phyloP scores from a whole-genome alignment of 2,113 vertebrate species.

The Progne subis region DNA sequence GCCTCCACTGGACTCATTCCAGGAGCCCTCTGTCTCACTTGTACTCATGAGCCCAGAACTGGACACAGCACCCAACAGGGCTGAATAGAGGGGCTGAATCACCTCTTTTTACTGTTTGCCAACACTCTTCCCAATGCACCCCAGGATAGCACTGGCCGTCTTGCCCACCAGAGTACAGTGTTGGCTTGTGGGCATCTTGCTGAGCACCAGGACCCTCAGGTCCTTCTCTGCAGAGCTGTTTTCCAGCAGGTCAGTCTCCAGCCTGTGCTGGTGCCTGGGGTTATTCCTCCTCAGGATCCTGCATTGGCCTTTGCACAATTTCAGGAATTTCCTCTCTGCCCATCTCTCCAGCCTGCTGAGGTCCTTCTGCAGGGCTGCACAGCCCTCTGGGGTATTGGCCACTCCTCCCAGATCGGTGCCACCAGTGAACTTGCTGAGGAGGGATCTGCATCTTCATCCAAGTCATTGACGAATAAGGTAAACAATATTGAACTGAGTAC shows the following conservation, averaged over 20 bases:
- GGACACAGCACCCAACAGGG: background rate
- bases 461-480: background rate
- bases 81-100: background rate
- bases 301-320: accelerated
- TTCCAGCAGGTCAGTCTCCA: accelerated
- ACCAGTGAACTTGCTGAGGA: background rate
- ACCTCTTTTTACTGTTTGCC: accelerated
- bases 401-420: too few species aligned
- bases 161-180: background rate
- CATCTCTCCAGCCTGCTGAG: accelerated
- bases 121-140: background rate
- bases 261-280: accelerated
- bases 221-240: too few species aligned
- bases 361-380: background rate
- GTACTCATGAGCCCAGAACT: background rate
- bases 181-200: background rate
- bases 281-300: background rate
- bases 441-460: background rate
- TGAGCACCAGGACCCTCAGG: background rate
- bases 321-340: background rate
- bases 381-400: accelerated
- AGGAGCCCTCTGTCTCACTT: background rate
- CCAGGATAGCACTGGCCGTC: background rate
- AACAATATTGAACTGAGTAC: accelerated
- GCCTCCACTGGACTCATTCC: background rate